Evolutionary conservation across 2,888 invertebrate genomes (phyloP).

Genomic region (Schizaphis graminum): DNA sequence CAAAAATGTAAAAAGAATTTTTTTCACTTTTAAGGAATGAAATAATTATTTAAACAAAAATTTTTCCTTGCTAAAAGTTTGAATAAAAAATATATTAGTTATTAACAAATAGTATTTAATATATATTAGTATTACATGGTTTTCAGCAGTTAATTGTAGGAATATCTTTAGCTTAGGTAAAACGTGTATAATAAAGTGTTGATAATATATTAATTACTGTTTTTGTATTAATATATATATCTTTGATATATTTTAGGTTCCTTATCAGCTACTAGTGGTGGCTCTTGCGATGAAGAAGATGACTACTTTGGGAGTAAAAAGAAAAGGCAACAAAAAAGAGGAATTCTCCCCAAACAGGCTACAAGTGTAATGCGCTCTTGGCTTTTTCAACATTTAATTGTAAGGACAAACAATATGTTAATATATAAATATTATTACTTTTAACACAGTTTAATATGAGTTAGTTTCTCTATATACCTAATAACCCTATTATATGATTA

Average conservation of each 20-base stretch:
- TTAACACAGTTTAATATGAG: background rate
- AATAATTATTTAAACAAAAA: background rate
- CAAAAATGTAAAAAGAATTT: background rate
- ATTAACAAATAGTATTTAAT: background rate
- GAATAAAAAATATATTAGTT: background rate
- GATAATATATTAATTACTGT: background rate
- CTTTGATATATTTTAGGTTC: constrained; percentile 72
- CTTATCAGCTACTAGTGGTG: constrained; percentile 77
- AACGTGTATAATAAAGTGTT: background rate
- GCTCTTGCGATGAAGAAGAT: constrained; percentile 72
- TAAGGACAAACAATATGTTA: constrained; percentile 73
- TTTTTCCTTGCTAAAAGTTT: background rate
- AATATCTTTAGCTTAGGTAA: background rate
- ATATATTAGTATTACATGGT: background rate
- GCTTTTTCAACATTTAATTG: constrained; percentile 96
- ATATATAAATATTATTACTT: background rate
- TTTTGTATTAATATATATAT: background rate
- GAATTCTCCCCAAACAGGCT: constrained; percentile 94
- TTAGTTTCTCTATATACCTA: background rate
- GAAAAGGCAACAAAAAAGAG: constrained; percentile 79
- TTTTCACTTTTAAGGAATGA: background rate
- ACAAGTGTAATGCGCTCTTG: constrained; percentile 96
- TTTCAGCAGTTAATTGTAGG: background rate
- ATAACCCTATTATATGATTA: background rate
- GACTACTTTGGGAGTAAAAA: constrained; percentile 73